phyloP scores from a whole-genome alignment of 2,888 invertebrate species.

The Nemotelus pantherinus region DNA sequence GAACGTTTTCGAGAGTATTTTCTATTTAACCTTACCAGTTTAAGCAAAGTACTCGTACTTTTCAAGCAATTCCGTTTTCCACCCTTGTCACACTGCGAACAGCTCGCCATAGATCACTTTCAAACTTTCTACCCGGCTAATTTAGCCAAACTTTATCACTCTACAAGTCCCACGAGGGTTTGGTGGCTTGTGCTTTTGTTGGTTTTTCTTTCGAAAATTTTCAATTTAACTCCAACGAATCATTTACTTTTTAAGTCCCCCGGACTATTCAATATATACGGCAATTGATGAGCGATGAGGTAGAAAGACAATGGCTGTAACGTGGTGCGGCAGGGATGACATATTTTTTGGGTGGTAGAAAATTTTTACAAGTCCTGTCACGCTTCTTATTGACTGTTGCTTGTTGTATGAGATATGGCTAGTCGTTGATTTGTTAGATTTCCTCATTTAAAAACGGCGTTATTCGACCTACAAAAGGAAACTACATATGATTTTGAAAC shows the following conservation, averaged over 20 bases:
- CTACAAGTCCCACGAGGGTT: slow-evolving; percentile 31
- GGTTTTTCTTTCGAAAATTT: slow-evolving; percentile 47
- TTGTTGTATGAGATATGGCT: too few species aligned
- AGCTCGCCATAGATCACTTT: slow-evolving; percentile 48
- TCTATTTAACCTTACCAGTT: slow-evolving; percentile 45
- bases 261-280: slow-evolving; percentile 20
- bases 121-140: slow-evolving; percentile 50
- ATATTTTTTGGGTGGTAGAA: too few species aligned
- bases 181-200: slow-evolving; percentile 43
- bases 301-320: slow-evolving; percentile 22
- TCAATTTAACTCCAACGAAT: slow-evolving; percentile 43
- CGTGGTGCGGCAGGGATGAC: too few species aligned
- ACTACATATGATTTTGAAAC: too few species aligned
- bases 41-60: slow-evolving; percentile 41
- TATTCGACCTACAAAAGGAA: too few species aligned
- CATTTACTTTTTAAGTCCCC: slow-evolving; percentile 31
- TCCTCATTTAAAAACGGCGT: too few species aligned
- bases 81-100: not conserved
- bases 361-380: too few species aligned
- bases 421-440: too few species aligned
- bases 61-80: not conserved
- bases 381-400: too few species aligned
- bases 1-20: slow-evolving; percentile 32
- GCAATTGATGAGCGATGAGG: slow-evolving; percentile 24
- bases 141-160: slow-evolving; percentile 51